Evolutionary conservation across 2,113 vertebrate genomes (phyloP), one percentile per base, ranked within the genome.

Genomic region (Pedetes capensis): DNA sequence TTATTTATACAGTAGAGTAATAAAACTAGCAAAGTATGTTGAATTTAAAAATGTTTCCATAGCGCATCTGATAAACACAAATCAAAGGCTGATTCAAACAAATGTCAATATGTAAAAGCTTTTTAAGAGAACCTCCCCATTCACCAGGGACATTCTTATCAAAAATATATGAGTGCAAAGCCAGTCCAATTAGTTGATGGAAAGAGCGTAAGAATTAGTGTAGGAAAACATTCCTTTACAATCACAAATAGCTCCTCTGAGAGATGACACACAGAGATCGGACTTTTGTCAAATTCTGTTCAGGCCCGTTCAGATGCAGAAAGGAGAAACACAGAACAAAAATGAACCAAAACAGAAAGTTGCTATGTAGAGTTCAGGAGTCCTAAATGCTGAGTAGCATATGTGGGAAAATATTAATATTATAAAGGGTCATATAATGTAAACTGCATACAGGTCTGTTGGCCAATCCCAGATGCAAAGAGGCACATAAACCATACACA

Each of bases 81-180:
- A 83, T 64, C 53, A 49, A 92, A 93, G 53, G n/a, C 55, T 80
- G 84, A 94, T 85, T 96, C 72, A 96, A 96, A 66, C 64, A 96
- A 94, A 94, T 64, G 34, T 91, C 88, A 97, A 84, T 84, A 94
- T 69, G 42, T 76, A 64, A 96, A 91, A 86, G 39, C 29, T 75
- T 93, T 88, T 78, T 82, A 96, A 80, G 51, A 92, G 75, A 87
- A 57, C 55, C 76, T 89, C 55, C 80, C 72, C 61, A 79, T 57
- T 89, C 95, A 95, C 76, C 51, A 95, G 95, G 88, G 97, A 96
- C 78, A 71, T 66, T 95, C 90, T 96, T 97, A 97, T 97, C 97
- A 96, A 88, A 94, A 96, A 86, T 95, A 68, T 61, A 29, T n/a
- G 85, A 90, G 53, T 94, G 55, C 92, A 91, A 91, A 96, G 95